These are phyloP conservation scores for Thaleichthys pacificus DNA, from an alignment of 2,797 vertebrate genomes.

Conservation along the genomic window DNA sequence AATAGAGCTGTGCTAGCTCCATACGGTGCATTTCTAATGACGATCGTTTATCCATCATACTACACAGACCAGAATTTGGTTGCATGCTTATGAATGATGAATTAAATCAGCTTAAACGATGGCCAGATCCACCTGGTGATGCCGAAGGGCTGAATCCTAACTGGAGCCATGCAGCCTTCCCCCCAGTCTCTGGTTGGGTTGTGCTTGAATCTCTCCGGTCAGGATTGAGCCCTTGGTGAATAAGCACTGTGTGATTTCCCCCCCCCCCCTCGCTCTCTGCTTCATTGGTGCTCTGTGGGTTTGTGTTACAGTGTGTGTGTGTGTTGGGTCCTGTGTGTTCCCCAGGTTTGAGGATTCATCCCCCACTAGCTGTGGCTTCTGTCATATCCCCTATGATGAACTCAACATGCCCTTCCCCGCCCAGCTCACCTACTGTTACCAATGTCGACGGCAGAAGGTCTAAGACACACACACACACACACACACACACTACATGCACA, in stretches of 20 bases:
- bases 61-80: too few species aligned
- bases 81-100: too few species aligned
- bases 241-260: background rate
- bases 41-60: too few species aligned
- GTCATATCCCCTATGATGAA: slow-evolving; percentile 98
- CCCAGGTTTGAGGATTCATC: slow-evolving; percentile 88
- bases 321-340: slow-evolving; percentile 27
- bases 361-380: slow-evolving; percentile 90
- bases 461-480: background rate
- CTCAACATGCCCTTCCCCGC: slow-evolving; percentile 98
- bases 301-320: background rate
- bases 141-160: too few species aligned
- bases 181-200: too few species aligned
- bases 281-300: background rate
- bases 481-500: background rate
- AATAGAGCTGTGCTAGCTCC: background rate
- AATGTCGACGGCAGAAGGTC: slow-evolving; percentile 91
- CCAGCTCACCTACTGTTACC: slow-evolving; percentile 92
- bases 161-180: too few species aligned
- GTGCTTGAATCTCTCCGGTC: too few species aligned
- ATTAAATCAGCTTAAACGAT: too few species aligned
- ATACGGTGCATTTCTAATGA: background rate
- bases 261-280: background rate
- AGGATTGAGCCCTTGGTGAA: background rate
- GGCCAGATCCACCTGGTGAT: too few species aligned